Conservation (phyloP, 2,888 invertebrate species). For the Calameuta pallipes region DNA sequence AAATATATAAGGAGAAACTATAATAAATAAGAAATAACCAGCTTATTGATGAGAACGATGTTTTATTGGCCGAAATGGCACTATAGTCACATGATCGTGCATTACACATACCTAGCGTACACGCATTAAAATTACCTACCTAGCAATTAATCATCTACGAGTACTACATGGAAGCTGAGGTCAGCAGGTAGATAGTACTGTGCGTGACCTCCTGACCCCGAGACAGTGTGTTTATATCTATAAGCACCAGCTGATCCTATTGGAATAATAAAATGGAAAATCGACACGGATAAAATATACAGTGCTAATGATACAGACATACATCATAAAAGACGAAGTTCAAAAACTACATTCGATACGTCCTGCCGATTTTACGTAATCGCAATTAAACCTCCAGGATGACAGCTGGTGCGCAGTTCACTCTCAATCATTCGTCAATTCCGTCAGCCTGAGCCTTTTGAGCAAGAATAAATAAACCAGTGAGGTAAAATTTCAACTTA, state of each 20-base stretch:
- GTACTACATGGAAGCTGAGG: constrained; percentile 34
- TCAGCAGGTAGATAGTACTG: constrained; percentile 16
- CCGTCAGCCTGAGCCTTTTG: constrained; percentile 35
- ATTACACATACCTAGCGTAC: constrained; percentile 35
- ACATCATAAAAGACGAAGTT: neutral
- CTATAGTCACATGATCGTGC: constrained; percentile 33
- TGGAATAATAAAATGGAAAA: neutral
- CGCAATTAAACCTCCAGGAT: neutral
- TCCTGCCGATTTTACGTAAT: neutral
- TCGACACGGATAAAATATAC: neutral
- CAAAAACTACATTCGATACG: neutral
- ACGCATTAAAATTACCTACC: constrained; percentile 38
- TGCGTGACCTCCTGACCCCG: neutral
- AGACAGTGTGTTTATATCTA: constrained; percentile 4
- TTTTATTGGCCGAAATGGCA: constrained; percentile 35
- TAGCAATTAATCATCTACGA: constrained; percentile 23
- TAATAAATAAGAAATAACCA: neutral
- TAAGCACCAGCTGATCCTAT: constrained; percentile 1
- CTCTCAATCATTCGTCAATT: constrained; percentile 29
- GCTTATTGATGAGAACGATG: constrained; percentile 27
- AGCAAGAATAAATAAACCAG: constrained; percentile 36
- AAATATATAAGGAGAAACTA: neutral
- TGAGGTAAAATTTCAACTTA: constrained; percentile 29
- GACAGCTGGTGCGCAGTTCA: neutral
- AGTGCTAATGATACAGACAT: neutral